A percentile compares a stretch with the other conserved stretches of the same genome.
Conservation (phyloP, 2,113 vertebrate species). For the Chiloscyllium plagiosum region DNA sequence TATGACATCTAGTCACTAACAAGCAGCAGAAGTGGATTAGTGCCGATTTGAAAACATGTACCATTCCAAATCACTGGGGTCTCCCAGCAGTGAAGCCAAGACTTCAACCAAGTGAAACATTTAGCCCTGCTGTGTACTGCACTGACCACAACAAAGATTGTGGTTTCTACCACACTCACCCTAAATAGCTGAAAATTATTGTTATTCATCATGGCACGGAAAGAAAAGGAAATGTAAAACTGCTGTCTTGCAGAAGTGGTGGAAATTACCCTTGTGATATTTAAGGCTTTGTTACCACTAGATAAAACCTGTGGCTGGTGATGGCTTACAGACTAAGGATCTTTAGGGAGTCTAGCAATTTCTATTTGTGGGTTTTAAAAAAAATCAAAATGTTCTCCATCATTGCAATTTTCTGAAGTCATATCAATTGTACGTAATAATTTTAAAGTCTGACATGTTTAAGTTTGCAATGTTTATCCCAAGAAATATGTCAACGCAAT, state of each 20-base stretch:
- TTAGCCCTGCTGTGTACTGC: constrained; percentile 74
- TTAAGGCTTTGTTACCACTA: constrained; percentile 56
- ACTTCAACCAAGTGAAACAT: constrained; percentile 60
- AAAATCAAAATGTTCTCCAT: background rate
- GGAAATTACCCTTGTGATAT: constrained; percentile 53
- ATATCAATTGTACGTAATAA: background rate
- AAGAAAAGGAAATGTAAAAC: constrained; percentile 68
- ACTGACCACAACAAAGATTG: constrained; percentile 89
- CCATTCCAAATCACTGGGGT: background rate
- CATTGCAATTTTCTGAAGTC: background rate
- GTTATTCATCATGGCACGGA: constrained; percentile 74
- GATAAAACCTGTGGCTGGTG: constrained; percentile 9
- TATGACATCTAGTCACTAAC: background rate
- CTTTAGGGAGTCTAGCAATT: background rate
- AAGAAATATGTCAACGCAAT: background rate
- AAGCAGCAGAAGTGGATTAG: background rate
- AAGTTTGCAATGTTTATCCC: background rate
- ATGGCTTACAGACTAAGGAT: background rate
- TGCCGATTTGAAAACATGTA: background rate
- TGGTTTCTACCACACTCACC: constrained; percentile 80
- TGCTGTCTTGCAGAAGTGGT: constrained; percentile 55
- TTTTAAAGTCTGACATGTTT: background rate
- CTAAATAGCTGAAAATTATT: constrained; percentile 85
- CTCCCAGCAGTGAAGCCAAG: constrained; percentile 32
- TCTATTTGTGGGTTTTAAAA: background rate